These are phyloP conservation scores for Fringilla coelebs DNA, from an alignment of 2,797 vertebrate genomes.

Conservation along the genomic window DNA sequence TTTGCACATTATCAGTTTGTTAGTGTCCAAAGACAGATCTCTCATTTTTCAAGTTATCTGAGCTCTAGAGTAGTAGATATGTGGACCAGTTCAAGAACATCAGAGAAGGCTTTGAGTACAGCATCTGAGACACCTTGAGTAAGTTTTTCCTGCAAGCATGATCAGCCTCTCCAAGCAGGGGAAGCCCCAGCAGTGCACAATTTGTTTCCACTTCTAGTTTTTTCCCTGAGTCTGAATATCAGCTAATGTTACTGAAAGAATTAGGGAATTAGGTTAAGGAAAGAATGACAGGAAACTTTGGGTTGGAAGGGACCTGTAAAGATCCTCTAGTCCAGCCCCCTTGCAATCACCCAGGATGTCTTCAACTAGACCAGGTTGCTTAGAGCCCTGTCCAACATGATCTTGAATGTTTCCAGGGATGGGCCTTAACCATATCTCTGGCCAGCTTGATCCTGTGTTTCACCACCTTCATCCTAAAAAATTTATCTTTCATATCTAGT, in stretches of 20 bases:
- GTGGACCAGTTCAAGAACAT: neutral
- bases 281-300: neutral
- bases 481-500: neutral
- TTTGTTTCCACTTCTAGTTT: neutral
- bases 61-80: neutral
- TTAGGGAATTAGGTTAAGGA: neutral
- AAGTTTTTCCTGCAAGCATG: neutral
- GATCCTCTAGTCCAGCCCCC: neutral
- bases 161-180: neutral
- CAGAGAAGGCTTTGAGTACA: neutral
- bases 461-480: neutral
- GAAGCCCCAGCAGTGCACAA: neutral
- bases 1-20: neutral
- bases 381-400: rapidly evolving
- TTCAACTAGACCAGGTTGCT: neutral
- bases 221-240: neutral
- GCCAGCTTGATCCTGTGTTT: neutral
- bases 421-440: no score
- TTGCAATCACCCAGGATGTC: neutral
- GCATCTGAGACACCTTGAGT: neutral
- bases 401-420: neutral
- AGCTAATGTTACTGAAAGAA: neutral
- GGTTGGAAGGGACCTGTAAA: neutral
- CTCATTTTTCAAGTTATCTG: neutral
- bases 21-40: neutral